Conservation (phyloP, 2,797 vertebrate genomes). For the Ambastaia sidthimunki region DNA sequence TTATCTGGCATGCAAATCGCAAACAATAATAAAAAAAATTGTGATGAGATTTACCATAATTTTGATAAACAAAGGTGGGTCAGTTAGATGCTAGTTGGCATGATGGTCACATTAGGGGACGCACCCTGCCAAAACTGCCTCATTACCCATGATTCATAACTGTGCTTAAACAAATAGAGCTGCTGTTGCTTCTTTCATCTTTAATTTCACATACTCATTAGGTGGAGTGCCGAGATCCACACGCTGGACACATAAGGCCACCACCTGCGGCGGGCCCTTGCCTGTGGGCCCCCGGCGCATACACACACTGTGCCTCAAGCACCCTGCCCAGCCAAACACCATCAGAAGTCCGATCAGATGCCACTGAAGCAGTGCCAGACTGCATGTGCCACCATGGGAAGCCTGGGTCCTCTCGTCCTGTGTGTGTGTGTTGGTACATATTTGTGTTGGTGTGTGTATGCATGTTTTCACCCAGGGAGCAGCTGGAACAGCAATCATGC, state of each 20-base stretch:
- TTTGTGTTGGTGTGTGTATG: constrained; percentile 15
- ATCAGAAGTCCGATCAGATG: constrained; percentile 43
- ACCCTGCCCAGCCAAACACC: constrained; percentile 39
- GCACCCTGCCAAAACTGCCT: constrained; percentile 20
- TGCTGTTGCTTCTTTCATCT: constrained; percentile 30
- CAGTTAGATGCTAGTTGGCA: constrained; percentile 6
- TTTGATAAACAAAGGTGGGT: constrained; percentile 30
- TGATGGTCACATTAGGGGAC: constrained; percentile 20
- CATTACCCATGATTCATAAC: constrained; percentile 25
- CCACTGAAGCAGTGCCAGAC: constrained; percentile 50
- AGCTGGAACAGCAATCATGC: constrained; percentile 47
- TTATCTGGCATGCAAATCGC: background rate
- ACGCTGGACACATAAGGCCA: constrained; percentile 25
- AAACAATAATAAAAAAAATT: background rate
- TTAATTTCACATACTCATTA: constrained; percentile 35
- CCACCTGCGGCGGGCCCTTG: constrained; percentile 12
- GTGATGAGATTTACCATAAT: background rate
- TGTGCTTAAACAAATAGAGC: constrained; percentile 39
- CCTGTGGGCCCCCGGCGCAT: background rate
- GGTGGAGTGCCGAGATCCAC: constrained; percentile 11
- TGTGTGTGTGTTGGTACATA: constrained; percentile 20
- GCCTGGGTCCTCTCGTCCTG: constrained; percentile 8
- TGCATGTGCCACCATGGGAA: constrained; percentile 35
- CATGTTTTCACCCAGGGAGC: constrained; percentile 24
- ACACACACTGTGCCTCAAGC: constrained; percentile 8